Percentiles rank a stretch among this genome's conserved stretches.
Conservation (phyloP, 1,140 invertebrate genomes). For the Drosophila kikkawai region DNA sequence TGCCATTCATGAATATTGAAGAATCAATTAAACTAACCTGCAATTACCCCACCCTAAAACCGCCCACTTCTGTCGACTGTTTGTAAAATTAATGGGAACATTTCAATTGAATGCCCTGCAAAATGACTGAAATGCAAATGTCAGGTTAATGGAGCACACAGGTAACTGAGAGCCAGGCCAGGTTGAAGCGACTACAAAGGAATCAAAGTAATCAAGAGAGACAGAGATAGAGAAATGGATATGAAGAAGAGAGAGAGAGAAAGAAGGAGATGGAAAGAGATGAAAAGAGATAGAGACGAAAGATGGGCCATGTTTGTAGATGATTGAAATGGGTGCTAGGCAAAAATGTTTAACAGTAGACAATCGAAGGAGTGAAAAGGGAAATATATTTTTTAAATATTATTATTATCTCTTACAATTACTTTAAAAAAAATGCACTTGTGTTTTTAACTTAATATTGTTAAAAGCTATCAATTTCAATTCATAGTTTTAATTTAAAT, state of each 20-base stretch:
- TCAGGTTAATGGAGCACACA: slow-evolving; percentile 77
- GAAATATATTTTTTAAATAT: not conserved
- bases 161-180: slow-evolving; percentile 62
- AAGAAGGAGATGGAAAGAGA: not conserved
- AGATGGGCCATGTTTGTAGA: slow-evolving; percentile 34
- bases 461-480: too few species aligned
- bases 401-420: not conserved
- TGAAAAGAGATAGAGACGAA: slow-evolving; percentile 3
- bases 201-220: slow-evolving; percentile 30
- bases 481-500: too few species aligned
- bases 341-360: slow-evolving; percentile 21
- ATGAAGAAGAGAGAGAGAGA: slow-evolving; percentile 11
- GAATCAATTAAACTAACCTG: slow-evolving; percentile 18
- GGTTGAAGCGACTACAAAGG: slow-evolving; percentile 63
- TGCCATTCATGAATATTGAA: slow-evolving; percentile 30
- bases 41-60: slow-evolving; percentile 33
- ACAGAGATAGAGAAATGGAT: slow-evolving; percentile 18
- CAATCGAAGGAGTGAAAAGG: slow-evolving; percentile 13
- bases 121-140: slow-evolving; percentile 59
- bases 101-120: slow-evolving; percentile 65
- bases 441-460: too few species aligned
- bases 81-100: slow-evolving; percentile 55
- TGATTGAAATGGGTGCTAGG: slow-evolving; percentile 56
- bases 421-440: not conserved
- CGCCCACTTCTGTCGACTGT: not conserved